phyloP scores from a whole-genome alignment of 2,797 vertebrate species.

The Lindbergichthys nudifrons region DNA sequence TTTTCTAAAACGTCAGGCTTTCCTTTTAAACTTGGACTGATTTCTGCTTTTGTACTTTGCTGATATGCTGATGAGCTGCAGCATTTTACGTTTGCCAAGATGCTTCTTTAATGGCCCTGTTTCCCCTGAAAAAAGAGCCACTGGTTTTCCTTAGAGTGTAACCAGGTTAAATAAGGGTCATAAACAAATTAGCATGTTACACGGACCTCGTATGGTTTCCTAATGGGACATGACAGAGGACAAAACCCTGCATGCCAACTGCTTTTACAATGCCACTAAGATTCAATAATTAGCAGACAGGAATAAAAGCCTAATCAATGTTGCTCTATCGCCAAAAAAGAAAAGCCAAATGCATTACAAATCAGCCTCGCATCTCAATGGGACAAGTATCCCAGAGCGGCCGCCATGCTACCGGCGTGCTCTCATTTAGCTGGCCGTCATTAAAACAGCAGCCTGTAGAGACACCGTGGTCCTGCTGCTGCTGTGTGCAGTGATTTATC shows the following conservation, averaged over 20 bases:
- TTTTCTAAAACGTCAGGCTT: neutral
- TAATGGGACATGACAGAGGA: conserved; percentile 10
- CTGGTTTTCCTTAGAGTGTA: neutral
- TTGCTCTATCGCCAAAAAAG: neutral
- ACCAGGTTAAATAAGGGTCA: conserved; percentile 4
- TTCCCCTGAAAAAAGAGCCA: neutral
- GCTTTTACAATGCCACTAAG: conserved; percentile 10
- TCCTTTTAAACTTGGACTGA: neutral
- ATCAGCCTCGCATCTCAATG: conserved; percentile 23
- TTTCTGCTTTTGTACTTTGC: conserved; percentile 1
- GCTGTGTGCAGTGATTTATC: conserved; percentile 75
- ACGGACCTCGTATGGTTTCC: neutral
- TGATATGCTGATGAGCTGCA: neutral
- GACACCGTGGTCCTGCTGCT: conserved; percentile 54
- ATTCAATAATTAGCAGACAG: conserved; percentile 32
- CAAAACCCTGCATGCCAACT: neutral
- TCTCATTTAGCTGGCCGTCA: conserved; percentile 59
- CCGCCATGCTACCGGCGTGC: conserved; percentile 38
- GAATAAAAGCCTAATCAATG: conserved; percentile 32
- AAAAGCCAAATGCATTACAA: conserved; percentile 34
- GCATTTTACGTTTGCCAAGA: neutral
- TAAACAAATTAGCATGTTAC: neutral
- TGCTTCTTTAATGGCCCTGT: neutral
- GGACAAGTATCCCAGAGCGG: conserved; percentile 28
- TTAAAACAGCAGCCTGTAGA: conserved; percentile 60